Evolutionary conservation across 2,888 invertebrate genomes (phyloP).

Genomic region (Cryptophagus acutangulus): DNA sequence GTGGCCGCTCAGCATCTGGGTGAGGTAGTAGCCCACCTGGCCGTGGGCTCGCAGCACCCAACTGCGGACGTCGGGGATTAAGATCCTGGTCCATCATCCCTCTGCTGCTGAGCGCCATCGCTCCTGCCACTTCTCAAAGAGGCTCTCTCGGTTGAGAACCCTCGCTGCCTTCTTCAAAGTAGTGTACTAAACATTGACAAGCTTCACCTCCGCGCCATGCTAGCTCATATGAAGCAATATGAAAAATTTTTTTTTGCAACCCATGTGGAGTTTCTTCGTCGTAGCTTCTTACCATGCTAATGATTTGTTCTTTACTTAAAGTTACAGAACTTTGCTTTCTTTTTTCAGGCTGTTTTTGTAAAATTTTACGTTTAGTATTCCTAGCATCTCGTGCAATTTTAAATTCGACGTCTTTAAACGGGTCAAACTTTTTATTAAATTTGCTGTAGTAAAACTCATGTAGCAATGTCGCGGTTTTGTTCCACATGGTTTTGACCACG

Average conservation of each 20-base stretch:
- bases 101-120: no score
- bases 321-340: neutral
- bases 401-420: neutral
- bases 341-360: neutral
- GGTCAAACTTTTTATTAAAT: neutral
- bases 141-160: no score
- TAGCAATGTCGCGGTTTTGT: constrained; percentile 20
- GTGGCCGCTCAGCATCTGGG: no score
- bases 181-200: neutral
- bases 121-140: no score
- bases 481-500: constrained; percentile 22
- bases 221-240: constrained; percentile 7
- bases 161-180: constrained; percentile 1
- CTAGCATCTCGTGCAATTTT: constrained; percentile 3
- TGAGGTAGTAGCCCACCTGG: no score
- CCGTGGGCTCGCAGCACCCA: no score
- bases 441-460: constrained; percentile 22
- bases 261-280: neutral
- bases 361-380: neutral
- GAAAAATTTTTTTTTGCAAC: constrained; percentile 12
- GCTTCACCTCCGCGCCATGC: constrained; percentile 10
- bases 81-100: no score
- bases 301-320: neutral
- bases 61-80: no score
- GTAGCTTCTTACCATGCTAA: neutral